Percentiles rank a stretch among this genome's conserved stretches.
phyloP scores from a whole-genome alignment of 2,113 vertebrate genomes.

The Chlamydotis undulata region DNA sequence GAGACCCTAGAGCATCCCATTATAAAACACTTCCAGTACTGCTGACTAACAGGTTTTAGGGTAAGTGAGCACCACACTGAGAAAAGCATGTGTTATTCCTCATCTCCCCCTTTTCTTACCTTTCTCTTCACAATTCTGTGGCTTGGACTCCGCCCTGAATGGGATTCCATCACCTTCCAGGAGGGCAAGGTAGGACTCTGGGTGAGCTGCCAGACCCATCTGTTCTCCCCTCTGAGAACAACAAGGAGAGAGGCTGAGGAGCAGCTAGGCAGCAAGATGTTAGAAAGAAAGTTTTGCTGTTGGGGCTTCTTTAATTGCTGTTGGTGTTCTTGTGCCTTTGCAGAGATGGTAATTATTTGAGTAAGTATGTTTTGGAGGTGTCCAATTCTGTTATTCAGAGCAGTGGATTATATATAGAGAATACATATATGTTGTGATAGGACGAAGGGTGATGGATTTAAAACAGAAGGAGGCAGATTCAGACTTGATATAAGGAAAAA shows the following conservation, averaged over 20 bases:
- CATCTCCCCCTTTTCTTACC: neutral
- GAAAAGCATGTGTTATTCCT: neutral
- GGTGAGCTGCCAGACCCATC: neutral
- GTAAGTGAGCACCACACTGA: neutral
- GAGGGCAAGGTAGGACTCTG: neutral
- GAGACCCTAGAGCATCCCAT: neutral
- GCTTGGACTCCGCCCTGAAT: neutral
- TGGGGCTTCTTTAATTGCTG: neutral
- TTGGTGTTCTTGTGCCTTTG: neutral
- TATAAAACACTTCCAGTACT: neutral
- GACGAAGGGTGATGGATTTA: too few species aligned
- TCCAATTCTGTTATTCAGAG: neutral
- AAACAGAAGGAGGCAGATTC: too few species aligned
- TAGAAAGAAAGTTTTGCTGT: neutral
- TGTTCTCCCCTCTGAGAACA: neutral
- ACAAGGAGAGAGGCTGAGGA: neutral
- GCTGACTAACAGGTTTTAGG: neutral
- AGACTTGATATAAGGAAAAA: too few species aligned
- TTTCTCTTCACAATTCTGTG: neutral
- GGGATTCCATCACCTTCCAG: neutral
- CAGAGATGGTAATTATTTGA: neutral
- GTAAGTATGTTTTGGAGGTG: neutral
- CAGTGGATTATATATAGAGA: neutral
- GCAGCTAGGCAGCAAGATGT: neutral
- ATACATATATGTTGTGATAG: too few species aligned